phyloP scores from a whole-genome alignment of 1,140 invertebrate genomes.

The Cepaea nemoralis region DNA sequence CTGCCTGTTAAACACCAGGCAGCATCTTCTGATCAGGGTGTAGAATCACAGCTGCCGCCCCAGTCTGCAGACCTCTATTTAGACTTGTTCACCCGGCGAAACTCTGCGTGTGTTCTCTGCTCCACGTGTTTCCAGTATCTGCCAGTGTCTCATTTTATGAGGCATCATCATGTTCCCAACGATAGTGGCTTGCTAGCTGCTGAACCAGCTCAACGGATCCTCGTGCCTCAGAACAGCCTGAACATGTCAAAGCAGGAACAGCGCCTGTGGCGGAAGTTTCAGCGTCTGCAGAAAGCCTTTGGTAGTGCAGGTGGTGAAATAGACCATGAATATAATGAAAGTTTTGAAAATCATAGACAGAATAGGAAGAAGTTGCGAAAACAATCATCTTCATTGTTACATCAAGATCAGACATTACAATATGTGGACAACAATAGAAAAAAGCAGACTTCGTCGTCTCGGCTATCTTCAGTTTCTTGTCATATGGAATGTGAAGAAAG shows the following conservation, averaged over 20 bases:
- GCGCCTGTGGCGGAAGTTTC: conserved; percentile 62
- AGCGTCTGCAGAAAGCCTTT: conserved; percentile 37
- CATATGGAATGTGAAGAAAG: no score
- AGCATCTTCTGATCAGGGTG: background rate
- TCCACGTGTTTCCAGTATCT: conserved; percentile 62
- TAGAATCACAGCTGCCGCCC: conserved; percentile 29
- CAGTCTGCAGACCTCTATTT: conserved; percentile 64
- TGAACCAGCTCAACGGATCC: conserved; percentile 49
- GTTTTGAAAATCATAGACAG: background rate
- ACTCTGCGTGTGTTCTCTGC: conserved; percentile 60
- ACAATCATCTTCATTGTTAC: background rate
- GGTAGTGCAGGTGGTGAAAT: conserved; percentile 30
- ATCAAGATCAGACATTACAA: background rate
- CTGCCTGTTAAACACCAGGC: conserved; percentile 42
- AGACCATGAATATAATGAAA: no score
- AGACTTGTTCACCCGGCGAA: conserved; percentile 58
- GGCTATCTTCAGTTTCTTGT: no score
- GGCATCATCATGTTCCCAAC: conserved; percentile 59
- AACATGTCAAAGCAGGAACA: conserved; percentile 52
- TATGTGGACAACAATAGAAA: background rate
- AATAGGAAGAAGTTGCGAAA: background rate
- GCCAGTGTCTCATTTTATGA: conserved; percentile 59
- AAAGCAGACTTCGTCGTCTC: background rate
- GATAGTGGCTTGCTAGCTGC: conserved; percentile 48
- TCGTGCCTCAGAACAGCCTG: conserved; percentile 52